A percentile compares a stretch with the other conserved stretches of the same genome.
These are phyloP conservation scores for Equus przewalskii DNA, from an alignment of 2,113 vertebrate genomes.

Conservation along the genomic window DNA sequence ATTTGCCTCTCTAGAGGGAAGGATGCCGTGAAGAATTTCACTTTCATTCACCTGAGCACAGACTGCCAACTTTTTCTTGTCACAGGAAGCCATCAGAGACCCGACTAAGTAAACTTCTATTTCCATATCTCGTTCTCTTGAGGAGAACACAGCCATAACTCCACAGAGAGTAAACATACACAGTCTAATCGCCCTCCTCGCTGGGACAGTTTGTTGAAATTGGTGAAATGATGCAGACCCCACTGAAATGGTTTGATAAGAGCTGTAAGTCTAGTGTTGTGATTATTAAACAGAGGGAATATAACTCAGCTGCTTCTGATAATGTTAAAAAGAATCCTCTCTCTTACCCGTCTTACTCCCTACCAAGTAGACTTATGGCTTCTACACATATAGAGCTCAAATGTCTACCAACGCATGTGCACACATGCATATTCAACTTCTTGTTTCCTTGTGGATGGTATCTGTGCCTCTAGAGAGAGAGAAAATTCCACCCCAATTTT, in stretches of 20 bases:
- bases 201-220: slow-evolving; percentile 89
- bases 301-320: slow-evolving; percentile 83
- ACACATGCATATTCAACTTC: rapidly evolving
- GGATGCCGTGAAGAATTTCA: rapidly evolving
- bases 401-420: neutral
- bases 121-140: slow-evolving; percentile 79
- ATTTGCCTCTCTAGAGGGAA: neutral
- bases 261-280: slow-evolving; percentile 85
- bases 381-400: neutral
- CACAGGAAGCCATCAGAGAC: slow-evolving; percentile 30
- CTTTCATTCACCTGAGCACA: slow-evolving; percentile 47
- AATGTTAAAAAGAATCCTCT: slow-evolving; percentile 82
- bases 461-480: neutral
- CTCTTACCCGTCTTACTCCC: slow-evolving; percentile 65
- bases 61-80: neutral
- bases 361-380: slow-evolving; percentile 51
- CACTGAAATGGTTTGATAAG: slow-evolving; percentile 86
- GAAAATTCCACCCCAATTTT: slow-evolving; percentile 46
- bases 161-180: slow-evolving; percentile 86
- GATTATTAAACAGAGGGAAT: slow-evolving; percentile 86
- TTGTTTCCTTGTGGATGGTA: neutral
- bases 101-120: slow-evolving; percentile 75
- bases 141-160: slow-evolving; percentile 82
- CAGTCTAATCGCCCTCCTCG: slow-evolving; percentile 87
- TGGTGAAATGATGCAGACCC: slow-evolving; percentile 88